Evolutionary conservation across 2,113 vertebrate species (phyloP), one percentile per base, ranked within the genome.

Genomic region (Anseranas semipalmata): DNA sequence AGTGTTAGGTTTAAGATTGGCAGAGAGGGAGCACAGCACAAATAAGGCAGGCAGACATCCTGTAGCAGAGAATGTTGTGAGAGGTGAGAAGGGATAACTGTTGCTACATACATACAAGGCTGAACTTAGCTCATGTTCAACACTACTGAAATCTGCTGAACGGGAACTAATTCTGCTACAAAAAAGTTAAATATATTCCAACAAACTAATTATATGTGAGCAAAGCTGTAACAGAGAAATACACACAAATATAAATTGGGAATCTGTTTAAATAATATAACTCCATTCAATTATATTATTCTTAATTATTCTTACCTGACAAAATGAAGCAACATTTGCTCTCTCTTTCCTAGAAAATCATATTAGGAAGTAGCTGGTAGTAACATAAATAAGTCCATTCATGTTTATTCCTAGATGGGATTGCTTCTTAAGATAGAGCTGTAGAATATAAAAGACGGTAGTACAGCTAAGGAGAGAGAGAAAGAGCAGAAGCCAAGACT

Each of bases 1-100:
- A 77, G 83, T 11, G 95, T 56, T 56, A 46, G 56, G 14, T 6
- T 48, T 12, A 15, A 48, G 58, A 24, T 0, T 21, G 27, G 37
- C 63, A 55, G 72, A 53, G 71, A 53, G 21, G 87, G 59, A 35
- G 56, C 46, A 8, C 0, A 50, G 50, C 68, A 37, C 71, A 25
- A 67, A 15, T 4, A 2, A 52, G 32, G 74, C 11, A 22, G 20
- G 68, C 56, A 19, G 62, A 37, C 16, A 18, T n/a, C 21, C 41
- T 35, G 33, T 14, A 7, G 9, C 0, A 10, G 14, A 28, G 9
- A 53, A 5, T 4, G 30, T 55, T 0, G 1, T 0, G 4, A 63
- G 65, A 59, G 18, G 5, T 5, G 11, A 39, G 45, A 28, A 19
- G 7, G 20, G 10, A n/a, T 4, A 63, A 52, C 15, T 7, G 2